Evolutionary conservation across 2,888 invertebrate genomes (phyloP), one percentile per base, ranked within the genome.

Genomic region (Mechanitis messenoides): DNA sequence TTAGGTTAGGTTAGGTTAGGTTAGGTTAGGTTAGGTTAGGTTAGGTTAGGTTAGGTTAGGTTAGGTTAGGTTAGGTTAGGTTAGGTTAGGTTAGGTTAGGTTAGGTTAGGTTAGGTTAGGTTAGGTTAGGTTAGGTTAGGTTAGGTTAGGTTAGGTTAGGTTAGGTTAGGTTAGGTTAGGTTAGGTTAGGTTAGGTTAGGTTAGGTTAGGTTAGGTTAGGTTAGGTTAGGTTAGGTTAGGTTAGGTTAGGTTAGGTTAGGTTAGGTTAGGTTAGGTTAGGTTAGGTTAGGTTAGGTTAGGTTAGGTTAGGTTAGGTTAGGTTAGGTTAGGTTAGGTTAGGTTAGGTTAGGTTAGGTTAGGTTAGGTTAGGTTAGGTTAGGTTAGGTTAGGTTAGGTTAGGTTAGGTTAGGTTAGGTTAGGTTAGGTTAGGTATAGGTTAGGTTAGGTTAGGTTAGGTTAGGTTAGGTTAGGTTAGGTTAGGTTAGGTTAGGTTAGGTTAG

Each of bases 401-500:
- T 67, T 67, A 66, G 66, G 66, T 67, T 63, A 57, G 63, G 63
- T 59, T 63, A 59, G 62, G 59, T 62, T 58, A 56, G 59, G 66
- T 68, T 68, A 68, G 66, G 68, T 68, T 66, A 67, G 67, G 62
- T 67, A 61, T 63, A 61, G 65, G 62, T 66, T 63, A 59, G 65
- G 62, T 66, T 63, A 61, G 65, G 62, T 66, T 63, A 61, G 62
- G 65, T 66, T 66, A 66, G 65, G 65, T 66, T 66, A 66, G 65
- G 65, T 66, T 66, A 66, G 65, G 65, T 66, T 66, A 66, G 65
- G 65, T 66, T 66, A 61, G 70, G 69, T 69, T 70, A 68, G 71
- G 70, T 69, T 69, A 69, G 71, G 71, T 70, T 69, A 70, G 70
- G 69, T 69, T 69, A 69, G 70, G 70, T 70, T 69, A 69, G 71